These are phyloP conservation scores for Prolemur simus DNA, from an alignment of 2,113 vertebrate genomes.

Conservation along the genomic window DNA sequence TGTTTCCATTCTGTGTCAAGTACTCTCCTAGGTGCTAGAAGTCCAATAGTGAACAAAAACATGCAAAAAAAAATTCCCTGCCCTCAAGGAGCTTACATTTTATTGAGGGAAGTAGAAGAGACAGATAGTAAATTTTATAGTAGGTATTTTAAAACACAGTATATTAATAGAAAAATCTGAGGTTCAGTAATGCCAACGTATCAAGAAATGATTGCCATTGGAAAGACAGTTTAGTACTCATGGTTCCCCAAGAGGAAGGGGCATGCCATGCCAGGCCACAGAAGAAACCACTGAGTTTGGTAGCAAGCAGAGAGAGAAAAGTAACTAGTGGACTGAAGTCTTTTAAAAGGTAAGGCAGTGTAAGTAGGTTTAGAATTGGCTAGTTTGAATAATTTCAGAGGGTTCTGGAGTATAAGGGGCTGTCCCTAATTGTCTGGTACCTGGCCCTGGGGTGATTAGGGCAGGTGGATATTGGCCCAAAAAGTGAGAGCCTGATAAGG, in stretches of 20 bases:
- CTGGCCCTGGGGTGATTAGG: neutral
- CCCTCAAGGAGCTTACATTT: neutral
- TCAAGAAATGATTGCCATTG: neutral
- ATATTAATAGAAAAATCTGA: neutral
- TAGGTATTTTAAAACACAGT: neutral
- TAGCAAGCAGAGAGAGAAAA: neutral
- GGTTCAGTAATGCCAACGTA: neutral
- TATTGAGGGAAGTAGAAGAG: neutral
- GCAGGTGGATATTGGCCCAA: neutral
- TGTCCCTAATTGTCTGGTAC: neutral
- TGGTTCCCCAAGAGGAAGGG: neutral
- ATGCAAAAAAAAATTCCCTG: neutral
- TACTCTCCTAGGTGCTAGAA: neutral
- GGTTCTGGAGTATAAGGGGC: neutral
- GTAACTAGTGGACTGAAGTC: neutral
- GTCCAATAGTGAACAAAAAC: neutral
- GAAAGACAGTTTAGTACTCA: neutral
- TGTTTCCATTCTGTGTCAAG: neutral
- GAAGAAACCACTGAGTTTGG: neutral
- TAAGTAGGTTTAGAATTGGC: neutral
- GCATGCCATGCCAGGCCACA: rapidly evolving
- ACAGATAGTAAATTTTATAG: neutral
- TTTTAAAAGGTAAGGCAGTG: neutral
- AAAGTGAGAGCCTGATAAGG: neutral
- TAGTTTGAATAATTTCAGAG: neutral